phyloP scores from a whole-genome alignment of 23 tunicate genomes.

The Clavelina lepadiformis region DNA sequence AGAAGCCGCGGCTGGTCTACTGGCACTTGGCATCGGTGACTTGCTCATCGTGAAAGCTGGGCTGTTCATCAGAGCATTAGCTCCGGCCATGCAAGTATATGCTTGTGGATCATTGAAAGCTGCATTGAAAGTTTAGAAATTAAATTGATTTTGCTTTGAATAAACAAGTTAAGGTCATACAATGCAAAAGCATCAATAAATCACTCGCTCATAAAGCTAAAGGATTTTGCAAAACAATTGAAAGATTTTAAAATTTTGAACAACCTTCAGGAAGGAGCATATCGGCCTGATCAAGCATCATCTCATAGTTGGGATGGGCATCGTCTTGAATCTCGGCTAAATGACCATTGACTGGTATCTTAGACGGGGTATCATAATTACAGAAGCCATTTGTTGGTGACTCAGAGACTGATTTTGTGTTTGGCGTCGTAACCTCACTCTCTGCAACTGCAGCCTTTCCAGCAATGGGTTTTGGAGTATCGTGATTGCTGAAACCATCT shows the following conservation, averaged over 20 bases:
- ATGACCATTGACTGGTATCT: slow-evolving; percentile 1
- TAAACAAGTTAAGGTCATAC: no score
- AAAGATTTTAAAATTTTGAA: no score
- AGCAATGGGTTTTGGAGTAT: slow-evolving; percentile 23
- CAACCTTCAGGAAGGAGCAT: background rate
- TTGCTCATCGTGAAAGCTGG: slow-evolving; percentile 13
- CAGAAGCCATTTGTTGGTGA: no score
- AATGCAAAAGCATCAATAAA: no score
- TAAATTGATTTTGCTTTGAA: no score
- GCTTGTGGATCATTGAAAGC: slow-evolving; percentile 3
- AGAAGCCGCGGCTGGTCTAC: background rate
- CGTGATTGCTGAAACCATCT: slow-evolving; percentile 8
- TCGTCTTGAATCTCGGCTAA: slow-evolving; percentile 40
- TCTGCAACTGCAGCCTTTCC: no score
- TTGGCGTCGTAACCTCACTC: no score
- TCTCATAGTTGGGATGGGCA: slow-evolving; percentile 31
- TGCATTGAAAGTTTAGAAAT: no score
- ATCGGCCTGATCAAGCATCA: slow-evolving; percentile 31
- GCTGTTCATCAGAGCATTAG: slow-evolving; percentile 7
- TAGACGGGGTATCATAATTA: slow-evolving; percentile 5
- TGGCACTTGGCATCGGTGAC: background rate
- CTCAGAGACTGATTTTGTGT: no score
- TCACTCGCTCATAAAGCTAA: no score
- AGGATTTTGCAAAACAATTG: no score
- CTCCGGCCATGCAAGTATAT: slow-evolving; percentile 72